These are phyloP conservation scores for Ooceraea biroi DNA, from an alignment of 1,140 invertebrate species.

Conservation along the genomic window DNA sequence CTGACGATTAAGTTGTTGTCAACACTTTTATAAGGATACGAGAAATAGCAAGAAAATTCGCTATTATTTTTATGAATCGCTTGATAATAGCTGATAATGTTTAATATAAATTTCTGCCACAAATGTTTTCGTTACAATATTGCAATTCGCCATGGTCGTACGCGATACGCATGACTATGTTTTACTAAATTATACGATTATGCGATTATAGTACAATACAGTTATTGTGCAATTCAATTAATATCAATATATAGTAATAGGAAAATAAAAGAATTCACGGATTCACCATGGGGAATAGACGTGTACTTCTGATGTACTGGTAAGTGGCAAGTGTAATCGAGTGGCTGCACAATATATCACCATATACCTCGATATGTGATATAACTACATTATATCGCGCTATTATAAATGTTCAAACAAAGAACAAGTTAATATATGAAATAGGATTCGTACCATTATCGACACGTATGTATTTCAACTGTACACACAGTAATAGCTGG, in stretches of 20 bases:
- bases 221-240: slow-evolving; percentile 28
- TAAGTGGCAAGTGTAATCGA: slow-evolving; percentile 47
- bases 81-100: too few relatives aligned
- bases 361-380: slow-evolving; percentile 53
- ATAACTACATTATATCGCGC: slow-evolving; percentile 15
- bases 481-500: slow-evolving; percentile 55
- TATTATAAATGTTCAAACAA: slow-evolving; percentile 57
- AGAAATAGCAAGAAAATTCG: too few relatives aligned
- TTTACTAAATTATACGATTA: slow-evolving; percentile 25
- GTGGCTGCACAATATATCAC: slow-evolving; percentile 36
- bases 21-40: too few relatives aligned
- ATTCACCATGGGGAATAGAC: not conserved
- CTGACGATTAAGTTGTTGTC: too few relatives aligned
- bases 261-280: not conserved
- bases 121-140: not conserved
- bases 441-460: slow-evolving; percentile 47
- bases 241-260: not conserved
- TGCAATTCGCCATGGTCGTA: not conserved
- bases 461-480: slow-evolving; percentile 52
- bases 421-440: slow-evolving; percentile 54
- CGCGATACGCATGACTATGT: not conserved
- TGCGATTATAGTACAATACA: not conserved
- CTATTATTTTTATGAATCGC: too few relatives aligned
- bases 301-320: slow-evolving; percentile 33
- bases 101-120: too few relatives aligned